Conservation (phyloP, 2,888 invertebrate species). For the Endotricha flammealis region DNA sequence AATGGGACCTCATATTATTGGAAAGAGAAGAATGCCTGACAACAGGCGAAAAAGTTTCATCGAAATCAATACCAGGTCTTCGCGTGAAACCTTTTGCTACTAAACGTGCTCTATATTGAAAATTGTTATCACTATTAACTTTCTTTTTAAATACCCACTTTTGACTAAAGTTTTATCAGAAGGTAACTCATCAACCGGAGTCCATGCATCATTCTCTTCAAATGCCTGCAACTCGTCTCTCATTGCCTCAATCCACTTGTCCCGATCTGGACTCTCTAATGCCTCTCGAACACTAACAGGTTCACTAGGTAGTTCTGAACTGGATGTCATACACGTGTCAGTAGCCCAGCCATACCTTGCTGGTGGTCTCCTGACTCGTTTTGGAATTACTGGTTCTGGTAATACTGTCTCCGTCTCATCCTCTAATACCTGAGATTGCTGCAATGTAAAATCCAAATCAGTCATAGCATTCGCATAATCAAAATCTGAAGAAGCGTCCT, state of each 20-base stretch:
- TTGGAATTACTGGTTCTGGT: too few relatives aligned
- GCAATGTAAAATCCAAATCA: not conserved
- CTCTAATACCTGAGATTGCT: not conserved
- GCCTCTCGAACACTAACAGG: slow-evolving; percentile 4
- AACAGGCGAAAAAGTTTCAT: too few relatives aligned
- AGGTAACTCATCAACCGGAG: slow-evolving; percentile 2
- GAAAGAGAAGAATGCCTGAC: too few relatives aligned
- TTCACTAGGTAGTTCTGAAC: not conserved
- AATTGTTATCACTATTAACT: slow-evolving; percentile 6
- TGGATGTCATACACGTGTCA: not conserved
- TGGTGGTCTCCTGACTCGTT: too few relatives aligned
- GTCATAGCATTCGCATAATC: not conserved
- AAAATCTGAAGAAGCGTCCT: too few relatives aligned
- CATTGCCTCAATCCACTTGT: slow-evolving; percentile 8
- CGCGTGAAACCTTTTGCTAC: slow-evolving; percentile 10
- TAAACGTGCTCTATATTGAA: slow-evolving; percentile 9
- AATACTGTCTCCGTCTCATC: too few relatives aligned
- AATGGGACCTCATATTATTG: too few relatives aligned
- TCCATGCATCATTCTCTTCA: slow-evolving; percentile 9
- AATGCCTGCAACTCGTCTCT: slow-evolving; percentile 7
- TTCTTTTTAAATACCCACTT: slow-evolving; percentile 12
- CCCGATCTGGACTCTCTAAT: not conserved
- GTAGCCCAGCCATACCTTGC: not conserved
- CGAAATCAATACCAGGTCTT: slow-evolving; percentile 1
- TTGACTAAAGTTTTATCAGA: slow-evolving; percentile 8